Percentiles rank a stretch among this genome's conserved stretches.
Evolutionary conservation across 37 sponge, comb jelly and placozoan species (phyloP).

Genomic region (Chondrilla cf. caribensis): DNA sequence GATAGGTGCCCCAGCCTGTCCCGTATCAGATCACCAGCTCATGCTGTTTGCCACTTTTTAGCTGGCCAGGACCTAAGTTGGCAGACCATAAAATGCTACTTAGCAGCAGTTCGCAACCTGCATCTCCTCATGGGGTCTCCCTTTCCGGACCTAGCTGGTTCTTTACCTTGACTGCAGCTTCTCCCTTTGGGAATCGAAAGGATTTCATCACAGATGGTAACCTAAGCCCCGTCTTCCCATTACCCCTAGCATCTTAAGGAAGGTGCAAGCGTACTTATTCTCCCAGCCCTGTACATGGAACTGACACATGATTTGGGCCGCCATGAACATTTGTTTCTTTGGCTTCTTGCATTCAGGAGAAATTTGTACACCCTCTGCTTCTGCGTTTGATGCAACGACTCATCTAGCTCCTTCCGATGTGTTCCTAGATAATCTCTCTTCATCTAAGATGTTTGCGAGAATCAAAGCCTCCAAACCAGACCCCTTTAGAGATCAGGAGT

Average conservation of each 20-base stretch:
- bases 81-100: slow-evolving; percentile 51
- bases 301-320: slow-evolving; percentile 40
- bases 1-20: slow-evolving; percentile 43
- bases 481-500: slow-evolving; percentile 5
- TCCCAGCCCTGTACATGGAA: background rate
- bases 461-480: slow-evolving; percentile 39
- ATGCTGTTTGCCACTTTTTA: slow-evolving; percentile 37
- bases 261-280: background rate
- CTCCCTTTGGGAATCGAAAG: slow-evolving; percentile 4
- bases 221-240: background rate
- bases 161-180: background rate
- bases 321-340: slow-evolving; percentile 31
- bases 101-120: slow-evolving; percentile 42
- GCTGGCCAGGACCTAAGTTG: slow-evolving; percentile 17
- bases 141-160: slow-evolving; percentile 4
- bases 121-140: slow-evolving; percentile 42
- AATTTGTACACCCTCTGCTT: background rate
- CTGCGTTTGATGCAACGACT: background rate
- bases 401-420: slow-evolving; percentile 21
- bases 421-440: background rate
- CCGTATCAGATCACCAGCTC: slow-evolving; percentile 32
- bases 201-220: background rate
- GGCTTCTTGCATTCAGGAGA: slow-evolving; percentile 39
- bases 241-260: slow-evolving; percentile 16
- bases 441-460: background rate